phyloP scores from a whole-genome alignment of 1,140 invertebrate species.

The Pseudobourletiella spinata region DNA sequence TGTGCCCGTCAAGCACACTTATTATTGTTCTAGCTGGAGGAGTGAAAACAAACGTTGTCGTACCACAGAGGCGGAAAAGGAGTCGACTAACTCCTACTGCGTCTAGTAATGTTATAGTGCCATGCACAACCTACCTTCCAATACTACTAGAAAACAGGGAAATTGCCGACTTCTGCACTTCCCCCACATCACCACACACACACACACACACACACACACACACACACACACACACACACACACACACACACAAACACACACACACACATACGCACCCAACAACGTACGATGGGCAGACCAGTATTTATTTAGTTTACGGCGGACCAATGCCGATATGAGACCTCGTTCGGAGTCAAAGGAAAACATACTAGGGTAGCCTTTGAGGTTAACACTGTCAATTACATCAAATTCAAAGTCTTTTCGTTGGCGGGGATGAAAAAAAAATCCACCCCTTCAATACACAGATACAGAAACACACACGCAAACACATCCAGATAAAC shows the following conservation, averaged over 20 bases:
- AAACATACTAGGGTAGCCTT: neutral
- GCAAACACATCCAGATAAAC: too few relatives aligned
- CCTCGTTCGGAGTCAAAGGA: slow-evolving; percentile 1
- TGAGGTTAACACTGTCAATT: neutral
- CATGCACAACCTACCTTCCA: too few relatives aligned
- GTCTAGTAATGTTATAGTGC: too few relatives aligned
- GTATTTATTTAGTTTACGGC: slow-evolving; percentile 9
- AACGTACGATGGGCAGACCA: neutral
- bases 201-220: too few relatives aligned
- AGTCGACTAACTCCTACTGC: too few relatives aligned
- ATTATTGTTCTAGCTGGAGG: slow-evolving; percentile 7
- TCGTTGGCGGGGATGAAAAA: too few relatives aligned
- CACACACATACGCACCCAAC: neutral
- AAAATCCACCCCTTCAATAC: too few relatives aligned
- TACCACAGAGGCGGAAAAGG: slow-evolving; percentile 12
- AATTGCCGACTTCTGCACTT: slow-evolving; percentile 7
- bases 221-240: neutral
- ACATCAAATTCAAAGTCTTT: too few relatives aligned
- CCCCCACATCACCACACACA: too few relatives aligned
- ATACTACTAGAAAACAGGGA: slow-evolving; percentile 6
- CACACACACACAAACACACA: neutral
- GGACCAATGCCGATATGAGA: slow-evolving; percentile 10
- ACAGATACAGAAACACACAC: too few relatives aligned
- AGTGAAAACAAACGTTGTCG: slow-evolving; percentile 15
- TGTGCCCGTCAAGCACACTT: too few relatives aligned